Percentiles rank a stretch among this genome's conserved stretches.
phyloP scores from a whole-genome alignment of 2,113 vertebrate species.

The Thryonomys swinderianus region DNA sequence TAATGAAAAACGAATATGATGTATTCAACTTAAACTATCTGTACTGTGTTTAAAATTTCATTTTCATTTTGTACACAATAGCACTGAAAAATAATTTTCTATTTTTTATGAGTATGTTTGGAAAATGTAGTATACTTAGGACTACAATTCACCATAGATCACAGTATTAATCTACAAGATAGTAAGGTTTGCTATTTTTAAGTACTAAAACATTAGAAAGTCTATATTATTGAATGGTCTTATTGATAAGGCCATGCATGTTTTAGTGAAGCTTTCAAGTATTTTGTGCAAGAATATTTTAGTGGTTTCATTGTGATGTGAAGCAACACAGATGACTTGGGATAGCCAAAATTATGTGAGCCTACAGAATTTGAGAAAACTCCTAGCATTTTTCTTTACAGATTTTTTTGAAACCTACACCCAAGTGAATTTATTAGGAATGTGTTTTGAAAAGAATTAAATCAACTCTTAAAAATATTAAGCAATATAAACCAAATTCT shows the following conservation, averaged over 20 bases:
- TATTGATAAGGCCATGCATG: not conserved
- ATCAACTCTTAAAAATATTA: not conserved
- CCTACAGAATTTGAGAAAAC: not conserved
- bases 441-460: conserved; percentile 29
- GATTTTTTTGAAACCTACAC: not conserved
- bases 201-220: not conserved
- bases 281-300: not conserved
- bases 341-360: not conserved
- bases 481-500: not conserved
- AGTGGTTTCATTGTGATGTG: not conserved
- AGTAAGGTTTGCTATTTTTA: not conserved
- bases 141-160: not conserved
- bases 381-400: not conserved
- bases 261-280: not conserved
- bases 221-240: not conserved
- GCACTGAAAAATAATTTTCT: not conserved
- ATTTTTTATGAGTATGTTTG: not conserved
- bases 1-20: not conserved
- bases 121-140: not conserved
- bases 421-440: conserved; percentile 1
- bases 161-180: not conserved
- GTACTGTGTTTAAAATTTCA: not conserved
- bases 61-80: not conserved
- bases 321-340: not conserved
- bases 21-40: not conserved